Evolutionary conservation across 1,140 invertebrate genomes (phyloP), one percentile per base, ranked within the genome.

Genomic region (Drosophila cardini): DNA sequence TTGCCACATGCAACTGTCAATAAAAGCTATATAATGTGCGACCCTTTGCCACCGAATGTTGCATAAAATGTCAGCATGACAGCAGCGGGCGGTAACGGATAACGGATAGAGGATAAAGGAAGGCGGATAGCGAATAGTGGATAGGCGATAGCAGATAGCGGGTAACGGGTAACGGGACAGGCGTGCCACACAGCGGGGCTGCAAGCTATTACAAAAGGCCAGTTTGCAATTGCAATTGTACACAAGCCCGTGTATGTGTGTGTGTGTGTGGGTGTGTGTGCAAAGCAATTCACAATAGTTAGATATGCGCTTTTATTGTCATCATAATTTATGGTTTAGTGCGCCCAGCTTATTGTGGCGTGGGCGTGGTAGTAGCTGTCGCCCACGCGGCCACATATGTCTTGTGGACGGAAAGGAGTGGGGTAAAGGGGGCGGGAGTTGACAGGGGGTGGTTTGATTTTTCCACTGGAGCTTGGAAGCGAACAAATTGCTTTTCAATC

Each of bases 401-500:
- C 58, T 61, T 76, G 46, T 71, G 40, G 42, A 34, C 16, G 32
- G 36, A 1, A 16, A 43, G 42, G 42, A 13, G n/a, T 2, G 42
- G 7, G 1, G 5, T 1, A 13, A 1, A 21, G 2, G 1, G 16
- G 21, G 30, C 11, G 5, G 52, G 34, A 10, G 16, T 15, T 30
- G n/a, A n/a, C n/a, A n/a, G n/a, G n/a, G 21, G 21, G 21, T 26
- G 21, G 21, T 5, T 4, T 4, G 21, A 26, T 2, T 26, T 26
- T 46, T 57, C 45, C 60, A 53, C 45, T 46, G 50, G 50, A 56
- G 46, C 15, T 36, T 11, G 48, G 58, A 50, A 65, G 48, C 64
- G 50, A 16, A 61, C 78, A 83, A 87, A 87, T 87, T 79, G 84
- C 84, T 83, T 87, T 87, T 87, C 84, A 87, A 87, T 87, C 83